These are phyloP conservation scores for Catocala nupta DNA, from an alignment of 2,888 invertebrate genomes.

Conservation along the genomic window DNA sequence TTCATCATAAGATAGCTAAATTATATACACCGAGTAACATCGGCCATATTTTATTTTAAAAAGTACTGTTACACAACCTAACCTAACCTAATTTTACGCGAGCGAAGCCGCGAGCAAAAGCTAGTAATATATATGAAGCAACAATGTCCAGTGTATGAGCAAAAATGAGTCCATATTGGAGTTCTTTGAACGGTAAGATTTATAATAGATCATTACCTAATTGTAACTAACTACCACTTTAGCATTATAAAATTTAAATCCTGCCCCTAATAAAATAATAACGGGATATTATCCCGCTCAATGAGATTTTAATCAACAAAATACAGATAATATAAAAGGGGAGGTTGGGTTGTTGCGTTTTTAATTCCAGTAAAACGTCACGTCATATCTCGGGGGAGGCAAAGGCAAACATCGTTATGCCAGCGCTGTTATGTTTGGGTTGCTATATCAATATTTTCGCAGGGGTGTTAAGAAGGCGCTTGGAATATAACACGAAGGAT, in stretches of 20 bases:
- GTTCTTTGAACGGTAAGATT: no score
- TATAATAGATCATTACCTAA: no score
- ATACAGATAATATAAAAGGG: conserved; percentile 60
- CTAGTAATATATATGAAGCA: no score
- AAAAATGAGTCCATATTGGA: no score
- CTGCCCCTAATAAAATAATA: conserved; percentile 15
- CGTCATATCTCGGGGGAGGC: conserved; percentile 77
- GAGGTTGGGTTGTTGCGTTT: conserved; percentile 60
- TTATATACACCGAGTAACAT: no score
- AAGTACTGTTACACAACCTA: no score
- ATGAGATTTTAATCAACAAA: conserved; percentile 58
- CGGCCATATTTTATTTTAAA: no score
- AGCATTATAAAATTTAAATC: conserved; percentile 1
- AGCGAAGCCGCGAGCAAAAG: no score
- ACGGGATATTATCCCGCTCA: conserved; percentile 39
- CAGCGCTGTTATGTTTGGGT: conserved; percentile 46
- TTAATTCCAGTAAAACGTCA: conserved; percentile 82
- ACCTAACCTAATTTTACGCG: no score
- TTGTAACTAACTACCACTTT: no score
- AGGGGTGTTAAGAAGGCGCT: conserved; percentile 20
- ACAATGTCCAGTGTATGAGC: no score
- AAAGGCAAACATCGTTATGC: conserved; percentile 77
- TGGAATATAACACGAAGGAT: conserved; percentile 5
- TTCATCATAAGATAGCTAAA: no score
- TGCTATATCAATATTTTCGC: conserved; percentile 56